Base-by-base conservation (phyloP, 2,113 vertebrate species). In the Willisornis vidua region DNA sequence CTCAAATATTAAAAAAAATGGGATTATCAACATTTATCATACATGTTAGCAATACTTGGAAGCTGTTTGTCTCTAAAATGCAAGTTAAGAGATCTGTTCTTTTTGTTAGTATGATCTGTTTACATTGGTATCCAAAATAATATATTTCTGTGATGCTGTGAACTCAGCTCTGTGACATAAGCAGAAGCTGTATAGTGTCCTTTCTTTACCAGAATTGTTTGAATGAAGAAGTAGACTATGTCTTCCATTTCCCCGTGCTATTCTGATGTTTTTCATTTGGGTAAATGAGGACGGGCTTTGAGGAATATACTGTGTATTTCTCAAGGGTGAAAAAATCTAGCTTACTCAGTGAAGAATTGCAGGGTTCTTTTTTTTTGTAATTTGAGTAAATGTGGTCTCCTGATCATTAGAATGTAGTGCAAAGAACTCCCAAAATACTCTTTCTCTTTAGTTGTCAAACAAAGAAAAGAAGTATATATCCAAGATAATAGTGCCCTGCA, bases 241-340 rank as follows among this genome's bases (percentile, higher is more conserved):
- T 43, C 48, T 77, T 84, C 31, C 6, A 12, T 83, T 89, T 54
- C n/a, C 13, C 83, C 6, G 19, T 35, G 37, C 23, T 67, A 4
- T 54, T 39, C 14, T 67, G 23, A 55, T 25, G 29, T 43, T 77
- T 92, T 77, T 28, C 57, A 82, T 12, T 57, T 31, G 48, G 19
- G 6, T 71, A 45, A 25, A 35, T 65, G 19, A 65, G 45, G 7
- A 51, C 37, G 78, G 37, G 16, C 37, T 45, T 74, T 72, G 20
- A 43, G 8, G 10, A 59, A 66, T 26, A 62, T 51, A 31, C 14
- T 74, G 5, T 8, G 37, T 29, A 19, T 62, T 85, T 72, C 54
- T 66, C 0, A 1, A 25, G 3, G 25, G 8, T 4, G 33, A 45
- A 31, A 70, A 45, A 26, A 51, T 35, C 5, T 25, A 4, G 9